A percentile compares a stretch with the other conserved stretches of the same genome.
phyloP scores from a whole-genome alignment of 2,113 vertebrate genomes.

The Telmatochromis sp. region DNA sequence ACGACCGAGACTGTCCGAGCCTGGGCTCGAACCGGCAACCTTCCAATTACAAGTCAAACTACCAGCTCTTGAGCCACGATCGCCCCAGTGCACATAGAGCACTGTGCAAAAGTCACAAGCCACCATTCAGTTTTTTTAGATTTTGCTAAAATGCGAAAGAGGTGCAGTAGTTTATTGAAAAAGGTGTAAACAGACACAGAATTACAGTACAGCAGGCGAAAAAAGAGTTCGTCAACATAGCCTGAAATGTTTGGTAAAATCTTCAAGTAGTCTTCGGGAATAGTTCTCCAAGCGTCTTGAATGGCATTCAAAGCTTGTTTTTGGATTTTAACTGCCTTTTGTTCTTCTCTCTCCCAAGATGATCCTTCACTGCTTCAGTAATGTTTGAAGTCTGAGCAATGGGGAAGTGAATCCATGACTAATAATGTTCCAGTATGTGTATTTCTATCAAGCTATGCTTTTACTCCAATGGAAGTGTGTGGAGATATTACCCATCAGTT shows the following conservation, averaged over 20 bases:
- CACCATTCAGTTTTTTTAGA: neutral
- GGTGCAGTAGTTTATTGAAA: neutral
- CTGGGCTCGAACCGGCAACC: fast-evolving
- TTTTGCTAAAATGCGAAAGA: neutral
- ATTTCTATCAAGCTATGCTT: neutral
- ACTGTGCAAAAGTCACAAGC: neutral
- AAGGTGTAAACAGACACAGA: neutral
- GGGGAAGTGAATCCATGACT: neutral
- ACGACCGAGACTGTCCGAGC: neutral
- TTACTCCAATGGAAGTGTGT: neutral
- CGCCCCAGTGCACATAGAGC: neutral
- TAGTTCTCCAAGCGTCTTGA: neutral
- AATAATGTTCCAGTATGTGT: neutral
- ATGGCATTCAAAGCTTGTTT: neutral
- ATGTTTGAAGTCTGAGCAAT: neutral
- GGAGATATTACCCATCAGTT: neutral
- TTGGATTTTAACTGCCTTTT: neutral
- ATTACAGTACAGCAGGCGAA: neutral
- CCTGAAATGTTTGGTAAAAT: neutral
- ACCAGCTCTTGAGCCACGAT: neutral
- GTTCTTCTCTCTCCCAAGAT: neutral
- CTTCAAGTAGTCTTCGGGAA: neutral
- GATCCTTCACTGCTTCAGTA: neutral
- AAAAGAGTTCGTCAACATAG: neutral
- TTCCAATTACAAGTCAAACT: neutral